phyloP scores from a whole-genome alignment of 2,888 invertebrate species.

The Phyto melanocephala region DNA sequence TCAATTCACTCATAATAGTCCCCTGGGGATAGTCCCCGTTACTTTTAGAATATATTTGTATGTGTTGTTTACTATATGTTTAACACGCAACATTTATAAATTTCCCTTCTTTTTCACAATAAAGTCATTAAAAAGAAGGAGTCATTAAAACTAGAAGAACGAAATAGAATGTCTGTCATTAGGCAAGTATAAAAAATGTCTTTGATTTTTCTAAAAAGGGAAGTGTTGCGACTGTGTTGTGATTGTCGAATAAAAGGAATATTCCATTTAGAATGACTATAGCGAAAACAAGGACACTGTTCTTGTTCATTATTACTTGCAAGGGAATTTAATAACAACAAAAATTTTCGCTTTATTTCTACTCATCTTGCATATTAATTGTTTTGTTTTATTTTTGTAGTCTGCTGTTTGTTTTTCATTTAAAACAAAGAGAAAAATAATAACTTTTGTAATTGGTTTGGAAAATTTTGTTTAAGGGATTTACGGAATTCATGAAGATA shows the following conservation, averaged over 20 bases:
- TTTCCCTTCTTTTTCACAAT: neutral
- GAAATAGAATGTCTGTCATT: conserved; percentile 8
- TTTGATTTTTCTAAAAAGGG: neutral
- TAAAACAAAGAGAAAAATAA: neutral
- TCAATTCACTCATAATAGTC: too few species aligned
- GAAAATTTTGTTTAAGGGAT: neutral
- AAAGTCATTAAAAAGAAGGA: neutral
- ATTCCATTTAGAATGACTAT: neutral
- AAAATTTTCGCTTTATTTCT: conserved; percentile 1
- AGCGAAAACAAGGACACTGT: conserved; percentile 29
- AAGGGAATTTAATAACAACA: conserved; percentile 25
- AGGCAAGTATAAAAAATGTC: conserved; percentile 22
- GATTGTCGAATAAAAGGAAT: neutral
- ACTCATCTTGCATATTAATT: conserved; percentile 44
- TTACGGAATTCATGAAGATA: neutral
- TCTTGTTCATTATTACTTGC: neutral
- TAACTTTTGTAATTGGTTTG: conserved; percentile 29
- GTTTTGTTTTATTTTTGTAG: conserved; percentile 18
- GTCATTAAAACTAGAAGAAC: conserved; percentile 22
- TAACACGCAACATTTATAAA: too few species aligned
- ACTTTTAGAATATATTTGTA: too few species aligned
- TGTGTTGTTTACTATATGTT: too few species aligned
- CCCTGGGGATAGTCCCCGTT: too few species aligned
- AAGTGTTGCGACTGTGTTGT: neutral
- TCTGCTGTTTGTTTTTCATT: neutral